Base-by-base conservation (phyloP, 53 echinoderm and acorn worm genomes). In the Paelopatides confundens region DNA sequence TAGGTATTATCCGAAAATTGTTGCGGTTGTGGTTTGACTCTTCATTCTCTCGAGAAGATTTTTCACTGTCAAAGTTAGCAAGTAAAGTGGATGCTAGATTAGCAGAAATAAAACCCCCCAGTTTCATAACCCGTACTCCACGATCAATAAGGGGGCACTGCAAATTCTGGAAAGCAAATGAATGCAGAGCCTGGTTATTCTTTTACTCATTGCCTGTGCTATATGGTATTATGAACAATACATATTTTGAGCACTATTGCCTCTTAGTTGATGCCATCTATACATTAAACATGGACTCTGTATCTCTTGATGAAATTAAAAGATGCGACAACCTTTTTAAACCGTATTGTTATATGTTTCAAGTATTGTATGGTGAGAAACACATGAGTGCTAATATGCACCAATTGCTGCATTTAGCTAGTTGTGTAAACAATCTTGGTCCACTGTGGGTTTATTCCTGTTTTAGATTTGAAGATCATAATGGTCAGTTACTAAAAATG, bases 371-470 rank as follows among this genome's bases (percentile, higher is more conserved):
- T 71, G 77, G 85, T 4, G 48, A 71, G 49, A 31, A 66, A 31
- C 76, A 88, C n/a, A n/a, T 43, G 5, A 84, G 81, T 40, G 64
- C 35, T 10, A 85, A 88, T 66, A 30, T 88, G 1, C 85, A 88
- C 35, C 58, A 66, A 3, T 63, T 92, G 13, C 78, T 92, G 9
- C 88, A 85, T 66, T 65, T 82, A 48, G 66, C 38, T 1, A 68
- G 88, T n/a, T 85, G 62, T 8, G 88, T 92, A 10, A 2, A 48
- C 9, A 43, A 87, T 35, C 46, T 88, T 33, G 92, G 92, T 1
- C 85, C 88, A n/a, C 69, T 88, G 21, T 92, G 74, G 88, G 52
- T 70, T 5, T 66, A 74, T 34, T 92, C 92, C 0, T 88, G 92
- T 26, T 92, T 87, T 34, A 62, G 52, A 15, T 91, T 46, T 82